Conservation (phyloP, 2,113 vertebrate genomes). For the Hippocampus comes region DNA sequence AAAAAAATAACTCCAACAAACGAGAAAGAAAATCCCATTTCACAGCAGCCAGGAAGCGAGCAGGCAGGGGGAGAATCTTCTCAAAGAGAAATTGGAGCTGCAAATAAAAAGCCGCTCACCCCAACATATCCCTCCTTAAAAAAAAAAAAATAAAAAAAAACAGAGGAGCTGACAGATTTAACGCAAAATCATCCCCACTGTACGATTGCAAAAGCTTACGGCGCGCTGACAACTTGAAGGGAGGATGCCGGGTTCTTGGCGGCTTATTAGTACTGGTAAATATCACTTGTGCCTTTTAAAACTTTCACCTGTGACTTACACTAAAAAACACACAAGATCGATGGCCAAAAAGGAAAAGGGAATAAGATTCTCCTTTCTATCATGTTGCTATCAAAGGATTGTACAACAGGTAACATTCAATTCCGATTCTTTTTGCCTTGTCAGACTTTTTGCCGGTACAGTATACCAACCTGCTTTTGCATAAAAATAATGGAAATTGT, state of each 20-base stretch:
- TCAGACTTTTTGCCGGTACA: not conserved
- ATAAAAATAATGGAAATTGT: not conserved
- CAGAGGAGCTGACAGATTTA: slow-evolving; percentile 59
- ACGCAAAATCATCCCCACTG: slow-evolving; percentile 60
- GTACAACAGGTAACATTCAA: not conserved
- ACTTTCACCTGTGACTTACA: slow-evolving; percentile 9
- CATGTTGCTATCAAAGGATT: not conserved
- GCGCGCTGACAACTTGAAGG: slow-evolving; percentile 53
- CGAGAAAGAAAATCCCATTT: slow-evolving; percentile 74
- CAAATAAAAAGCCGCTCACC: slow-evolving; percentile 65
- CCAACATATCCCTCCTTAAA: slow-evolving; percentile 43
- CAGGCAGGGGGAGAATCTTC: slow-evolving; percentile 54
- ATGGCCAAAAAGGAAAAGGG: not conserved
- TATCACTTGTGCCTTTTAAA: slow-evolving; percentile 45
- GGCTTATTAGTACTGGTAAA: slow-evolving; percentile 53
- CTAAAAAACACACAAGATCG: not conserved
- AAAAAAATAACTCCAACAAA: slow-evolving; percentile 56
- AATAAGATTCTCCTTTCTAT: not conserved
- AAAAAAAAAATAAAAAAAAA: slow-evolving; percentile 25
- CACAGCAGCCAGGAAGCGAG: slow-evolving; percentile 57
- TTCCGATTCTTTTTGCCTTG: not conserved
- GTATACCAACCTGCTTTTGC: not conserved
- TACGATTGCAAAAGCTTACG: slow-evolving; percentile 57
- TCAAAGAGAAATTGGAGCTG: slow-evolving; percentile 65
- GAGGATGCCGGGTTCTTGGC: slow-evolving; percentile 22